Evolutionary conservation across 2,888 invertebrate species (phyloP).

Genomic region (Tinea trinotella): DNA sequence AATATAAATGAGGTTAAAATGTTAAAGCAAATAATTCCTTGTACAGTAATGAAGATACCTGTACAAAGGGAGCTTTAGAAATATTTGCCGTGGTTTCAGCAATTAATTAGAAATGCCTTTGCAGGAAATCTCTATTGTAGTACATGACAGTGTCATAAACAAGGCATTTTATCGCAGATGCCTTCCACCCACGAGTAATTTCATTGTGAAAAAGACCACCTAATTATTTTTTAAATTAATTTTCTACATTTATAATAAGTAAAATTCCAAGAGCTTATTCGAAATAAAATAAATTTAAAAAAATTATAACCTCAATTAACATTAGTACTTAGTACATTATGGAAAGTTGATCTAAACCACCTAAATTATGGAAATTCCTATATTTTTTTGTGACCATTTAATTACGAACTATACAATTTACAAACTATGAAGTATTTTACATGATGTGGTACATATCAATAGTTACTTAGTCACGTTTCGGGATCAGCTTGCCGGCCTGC

Average conservation of each 20-base stretch:
- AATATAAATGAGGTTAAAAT: background rate
- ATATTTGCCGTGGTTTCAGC: slow-evolving; percentile 27
- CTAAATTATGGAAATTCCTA: too few species aligned
- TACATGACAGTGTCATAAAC: slow-evolving; percentile 1
- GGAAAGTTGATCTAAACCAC: too few species aligned
- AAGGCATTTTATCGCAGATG: background rate
- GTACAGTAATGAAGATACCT: slow-evolving; percentile 6
- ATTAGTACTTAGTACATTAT: too few species aligned
- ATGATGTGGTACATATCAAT: too few species aligned
- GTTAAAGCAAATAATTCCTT: background rate
- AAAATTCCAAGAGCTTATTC: too few species aligned
- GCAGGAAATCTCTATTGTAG: slow-evolving; percentile 21
- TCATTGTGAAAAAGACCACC: background rate
- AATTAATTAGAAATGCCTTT: slow-evolving; percentile 35
- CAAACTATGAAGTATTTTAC: too few species aligned
- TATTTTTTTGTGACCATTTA: too few species aligned
- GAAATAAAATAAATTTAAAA: too few species aligned
- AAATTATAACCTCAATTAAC: too few species aligned
- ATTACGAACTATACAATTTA: too few species aligned
- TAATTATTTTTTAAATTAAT: background rate
- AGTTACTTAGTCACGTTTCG: too few species aligned
- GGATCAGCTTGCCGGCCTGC: too few species aligned
- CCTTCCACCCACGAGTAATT: slow-evolving; percentile 2
- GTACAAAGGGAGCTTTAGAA: background rate
- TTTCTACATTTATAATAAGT: background rate